Conservation (phyloP, 2,113 vertebrate species). For the Lampris incognitus region DNA sequence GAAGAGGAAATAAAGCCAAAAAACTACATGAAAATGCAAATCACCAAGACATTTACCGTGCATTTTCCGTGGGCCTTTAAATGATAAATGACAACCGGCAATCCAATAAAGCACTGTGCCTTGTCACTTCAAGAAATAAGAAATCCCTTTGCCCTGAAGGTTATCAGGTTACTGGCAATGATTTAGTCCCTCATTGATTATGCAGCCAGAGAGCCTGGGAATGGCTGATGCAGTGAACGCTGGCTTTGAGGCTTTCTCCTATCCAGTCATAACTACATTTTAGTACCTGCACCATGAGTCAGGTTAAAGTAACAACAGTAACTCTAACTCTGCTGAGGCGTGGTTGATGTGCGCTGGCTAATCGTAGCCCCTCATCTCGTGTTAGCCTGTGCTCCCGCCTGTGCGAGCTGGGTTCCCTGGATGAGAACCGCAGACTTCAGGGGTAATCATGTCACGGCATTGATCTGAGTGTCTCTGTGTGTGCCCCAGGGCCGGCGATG, state of each 20-base stretch:
- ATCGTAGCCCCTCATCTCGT: not conserved
- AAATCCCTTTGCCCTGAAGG: constrained; percentile 41
- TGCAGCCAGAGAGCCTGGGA: constrained; percentile 12
- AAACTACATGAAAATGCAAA: not conserved
- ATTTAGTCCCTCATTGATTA: constrained; percentile 52
- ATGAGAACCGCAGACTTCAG: constrained; percentile 49
- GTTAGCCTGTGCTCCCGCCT: not conserved
- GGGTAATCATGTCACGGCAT: constrained; percentile 50
- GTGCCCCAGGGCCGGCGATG: constrained; percentile 87
- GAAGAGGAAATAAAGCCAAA: not conserved
- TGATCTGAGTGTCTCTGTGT: constrained; percentile 67
- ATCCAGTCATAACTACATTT: constrained; percentile 3
- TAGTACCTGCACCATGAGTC: no score
- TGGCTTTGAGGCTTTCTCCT: not conserved
- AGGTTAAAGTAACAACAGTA: no score
- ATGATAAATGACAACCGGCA: constrained; percentile 27
- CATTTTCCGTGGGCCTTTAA: constrained; percentile 18
- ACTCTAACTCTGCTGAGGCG: not conserved
- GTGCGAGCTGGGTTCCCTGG: constrained; percentile 12
- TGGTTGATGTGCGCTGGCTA: not conserved
- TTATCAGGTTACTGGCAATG: constrained; percentile 61
- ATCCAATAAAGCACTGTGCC: constrained; percentile 40
- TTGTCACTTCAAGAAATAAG: constrained; percentile 45
- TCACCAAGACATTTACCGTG: constrained; percentile 21
- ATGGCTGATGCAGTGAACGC: not conserved